Conservation (phyloP, 1,140 invertebrate genomes). For the Macrotrachela quadricornifera region DNA sequence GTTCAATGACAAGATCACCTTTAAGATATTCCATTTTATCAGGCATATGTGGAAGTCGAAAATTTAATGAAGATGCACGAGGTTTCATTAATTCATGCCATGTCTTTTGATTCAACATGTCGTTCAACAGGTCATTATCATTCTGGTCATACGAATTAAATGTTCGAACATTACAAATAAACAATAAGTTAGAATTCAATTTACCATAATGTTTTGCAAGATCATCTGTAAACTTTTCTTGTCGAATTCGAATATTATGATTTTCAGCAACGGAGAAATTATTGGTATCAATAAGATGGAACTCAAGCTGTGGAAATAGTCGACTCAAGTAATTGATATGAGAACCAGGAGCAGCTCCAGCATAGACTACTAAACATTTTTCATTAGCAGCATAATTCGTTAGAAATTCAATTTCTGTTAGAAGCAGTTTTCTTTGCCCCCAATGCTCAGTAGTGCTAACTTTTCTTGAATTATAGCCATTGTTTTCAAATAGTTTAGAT, state of each 20-base stretch:
- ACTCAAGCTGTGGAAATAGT: not conserved
- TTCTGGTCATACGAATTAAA: not conserved
- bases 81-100: not conserved
- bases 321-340: slow-evolving; percentile 1
- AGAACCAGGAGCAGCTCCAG: not conserved
- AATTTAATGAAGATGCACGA: not conserved
- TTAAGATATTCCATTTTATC: not conserved
- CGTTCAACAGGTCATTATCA: too few relatives aligned
- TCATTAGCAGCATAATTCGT: not conserved
- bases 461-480: too few relatives aligned
- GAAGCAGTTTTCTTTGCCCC: slow-evolving; percentile 2
- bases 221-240: not conserved
- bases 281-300: not conserved
- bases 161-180: not conserved
- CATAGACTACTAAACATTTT: not conserved
- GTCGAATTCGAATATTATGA: not conserved
- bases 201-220: not conserved
- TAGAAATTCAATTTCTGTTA: slow-evolving; percentile 4
- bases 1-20: slow-evolving; percentile 1
- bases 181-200: not conserved
- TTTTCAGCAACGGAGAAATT: not conserved
- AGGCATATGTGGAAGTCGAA: not conserved
- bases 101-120: not conserved
- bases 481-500: too few relatives aligned
- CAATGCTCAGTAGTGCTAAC: not conserved